These are phyloP conservation scores for Osmerus eperlanus DNA, from an alignment of 2,113 vertebrate species.

Conservation along the genomic window DNA sequence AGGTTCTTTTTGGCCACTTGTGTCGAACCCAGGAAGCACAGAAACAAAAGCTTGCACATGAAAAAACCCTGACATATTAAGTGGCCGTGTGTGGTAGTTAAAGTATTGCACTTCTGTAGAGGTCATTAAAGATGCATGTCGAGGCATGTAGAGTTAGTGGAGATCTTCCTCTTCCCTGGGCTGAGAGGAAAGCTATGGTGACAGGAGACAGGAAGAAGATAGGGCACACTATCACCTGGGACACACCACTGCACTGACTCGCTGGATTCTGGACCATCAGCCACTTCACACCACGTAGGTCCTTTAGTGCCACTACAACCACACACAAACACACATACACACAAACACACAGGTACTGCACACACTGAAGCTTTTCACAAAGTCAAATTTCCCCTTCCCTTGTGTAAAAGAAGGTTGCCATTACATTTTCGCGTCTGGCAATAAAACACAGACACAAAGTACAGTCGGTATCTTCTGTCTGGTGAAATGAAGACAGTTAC, in stretches of 20 bases:
- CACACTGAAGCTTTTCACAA: neutral
- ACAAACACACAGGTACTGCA: neutral
- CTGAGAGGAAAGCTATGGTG: slow-evolving; percentile 1
- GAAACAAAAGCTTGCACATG: slow-evolving; percentile 12
- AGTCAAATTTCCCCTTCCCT: slow-evolving; percentile 5
- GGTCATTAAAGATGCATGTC: slow-evolving; percentile 53
- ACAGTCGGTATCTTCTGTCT: neutral
- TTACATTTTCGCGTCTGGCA: slow-evolving; percentile 47
- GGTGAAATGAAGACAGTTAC: neutral
- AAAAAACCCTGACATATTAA: slow-evolving; percentile 36
- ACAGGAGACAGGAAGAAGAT: slow-evolving; percentile 12
- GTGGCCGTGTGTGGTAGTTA: slow-evolving; percentile 34
- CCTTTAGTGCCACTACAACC: slow-evolving; percentile 17
- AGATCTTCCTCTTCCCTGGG: slow-evolving; percentile 12
- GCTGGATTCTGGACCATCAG: slow-evolving; percentile 26
- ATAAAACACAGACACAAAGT: slow-evolving; percentile 37
- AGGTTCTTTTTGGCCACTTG: slow-evolving; percentile 36
- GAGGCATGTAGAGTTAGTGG: slow-evolving; percentile 7
- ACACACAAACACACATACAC: slow-evolving; percentile 5
- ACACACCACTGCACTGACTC: slow-evolving; percentile 38
- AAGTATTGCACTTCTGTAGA: neutral
- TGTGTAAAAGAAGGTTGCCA: slow-evolving; percentile 47
- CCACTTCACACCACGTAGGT: slow-evolving; percentile 43
- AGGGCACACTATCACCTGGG: slow-evolving; percentile 30
- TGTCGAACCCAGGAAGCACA: slow-evolving; percentile 13